Evolutionary conservation across 2,888 invertebrate species (phyloP), one percentile per base, ranked within the genome.

Genomic region (Chymomyza caudatula): DNA sequence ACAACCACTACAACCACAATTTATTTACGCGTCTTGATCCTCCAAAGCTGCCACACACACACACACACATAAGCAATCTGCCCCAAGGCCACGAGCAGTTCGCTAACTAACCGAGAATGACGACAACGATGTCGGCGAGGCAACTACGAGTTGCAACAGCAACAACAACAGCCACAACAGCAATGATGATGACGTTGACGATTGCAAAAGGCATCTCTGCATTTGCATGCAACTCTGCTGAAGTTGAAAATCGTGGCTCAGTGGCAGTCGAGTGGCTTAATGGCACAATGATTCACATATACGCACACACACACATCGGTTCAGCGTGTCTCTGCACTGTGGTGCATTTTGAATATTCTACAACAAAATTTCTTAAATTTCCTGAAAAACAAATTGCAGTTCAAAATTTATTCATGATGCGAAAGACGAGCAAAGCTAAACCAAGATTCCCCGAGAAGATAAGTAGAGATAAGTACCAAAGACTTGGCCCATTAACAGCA

Each of bases 91-190:
- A 47, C 13, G 2, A 47, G 15, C 15, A 15, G 19, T 5, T 47
- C 47, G 47, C 47, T 47, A 47, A 47, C 47, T 47, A 47, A 47
- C 47, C 47, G 20, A 58, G n/a, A 49, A 49, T 49, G 15, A 49
- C 22, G 44, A 42, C 23, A 54, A 54, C 44, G 37, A 20, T 15
- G n/a, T n/a, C n/a, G n/a, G n/a, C n/a, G n/a, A n/a, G n/a, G n/a
- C n/a, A n/a, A n/a, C n/a, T n/a, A n/a, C n/a, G n/a, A 29, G 25
- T 37, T 1, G n/a, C 13, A 53, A 13, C 25, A 29, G 15, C 5
- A 54, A n/a, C 13, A 25, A 29, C 19, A 56, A 37, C 15, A 17
- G 15, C 13, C 13, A 54, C 23, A 55, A 55, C 17, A 29, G 29
- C 11, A 29, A 25, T 15, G 25, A 25, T 47, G 47, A 15, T 47